Evolutionary conservation across 2,888 invertebrate genomes (phyloP).

Genomic region (Rhyacophila evoluta): DNA sequence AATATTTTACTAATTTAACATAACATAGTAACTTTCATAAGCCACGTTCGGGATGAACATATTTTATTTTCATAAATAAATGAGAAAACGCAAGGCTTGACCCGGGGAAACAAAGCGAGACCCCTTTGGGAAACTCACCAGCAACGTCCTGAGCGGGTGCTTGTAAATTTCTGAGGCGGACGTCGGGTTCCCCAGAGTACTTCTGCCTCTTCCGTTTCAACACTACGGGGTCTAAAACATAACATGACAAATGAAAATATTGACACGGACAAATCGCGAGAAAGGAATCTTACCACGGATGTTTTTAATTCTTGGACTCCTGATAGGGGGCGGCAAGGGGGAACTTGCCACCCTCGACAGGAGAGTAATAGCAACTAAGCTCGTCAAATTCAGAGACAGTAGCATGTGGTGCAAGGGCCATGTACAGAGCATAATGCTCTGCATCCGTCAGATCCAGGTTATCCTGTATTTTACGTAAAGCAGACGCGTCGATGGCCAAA

Average conservation of each 20-base stretch:
- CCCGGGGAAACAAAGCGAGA: not conserved
- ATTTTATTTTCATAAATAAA: not conserved
- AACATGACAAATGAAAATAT: constrained; percentile 51
- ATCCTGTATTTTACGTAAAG: constrained; percentile 64
- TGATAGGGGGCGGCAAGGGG: constrained; percentile 62
- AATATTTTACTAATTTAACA: constrained; percentile 13
- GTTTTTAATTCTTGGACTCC: constrained; percentile 56
- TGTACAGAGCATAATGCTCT: constrained; percentile 89
- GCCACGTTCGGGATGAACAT: not conserved
- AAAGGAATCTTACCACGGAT: constrained; percentile 32
- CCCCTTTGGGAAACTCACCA: constrained; percentile 65
- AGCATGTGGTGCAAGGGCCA: constrained; percentile 86
- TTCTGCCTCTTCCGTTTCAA: constrained; percentile 73
- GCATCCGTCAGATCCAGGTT: constrained; percentile 85
- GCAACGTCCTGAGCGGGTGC: constrained; percentile 61
- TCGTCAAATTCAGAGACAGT: constrained; percentile 91
- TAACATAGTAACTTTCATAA: not conserved
- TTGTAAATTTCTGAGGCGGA: constrained; percentile 65
- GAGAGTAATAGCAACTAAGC: constrained; percentile 87
- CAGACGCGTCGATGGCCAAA: constrained; percentile 64
- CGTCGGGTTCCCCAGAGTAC: constrained; percentile 65
- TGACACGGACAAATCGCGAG: not conserved
- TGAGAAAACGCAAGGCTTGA: not conserved
- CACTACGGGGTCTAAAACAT: constrained; percentile 71
- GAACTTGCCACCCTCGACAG: constrained; percentile 83